These are phyloP conservation scores for Ophonus ardosiacus DNA, from an alignment of 2,888 invertebrate species.

Conservation along the genomic window DNA sequence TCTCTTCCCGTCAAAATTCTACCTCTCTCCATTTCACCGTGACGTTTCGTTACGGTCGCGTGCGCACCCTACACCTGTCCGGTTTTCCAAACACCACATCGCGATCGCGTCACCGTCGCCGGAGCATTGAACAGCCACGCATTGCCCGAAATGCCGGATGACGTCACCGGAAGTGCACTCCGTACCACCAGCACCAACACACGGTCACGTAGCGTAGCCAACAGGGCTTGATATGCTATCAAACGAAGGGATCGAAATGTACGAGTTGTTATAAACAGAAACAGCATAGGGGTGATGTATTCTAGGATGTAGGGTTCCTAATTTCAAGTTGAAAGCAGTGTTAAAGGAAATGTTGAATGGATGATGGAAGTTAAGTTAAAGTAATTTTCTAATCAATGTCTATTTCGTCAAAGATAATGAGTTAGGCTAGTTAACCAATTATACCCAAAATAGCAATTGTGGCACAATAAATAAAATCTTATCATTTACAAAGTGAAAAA, in stretches of 20 bases:
- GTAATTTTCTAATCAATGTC: too few species aligned
- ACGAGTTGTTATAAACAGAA: background rate
- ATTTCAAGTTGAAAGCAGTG: too few species aligned
- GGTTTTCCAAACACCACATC: background rate
- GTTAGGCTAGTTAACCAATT: too few species aligned
- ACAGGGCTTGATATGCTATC: background rate
- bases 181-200: background rate
- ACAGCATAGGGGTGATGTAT: background rate
- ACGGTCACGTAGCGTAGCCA: slow-evolving; percentile 8
- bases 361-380: too few species aligned
- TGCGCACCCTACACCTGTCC: slow-evolving; percentile 31
- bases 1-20: background rate
- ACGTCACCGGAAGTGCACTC: slow-evolving; percentile 42
- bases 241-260: background rate
- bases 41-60: slow-evolving; percentile 12
- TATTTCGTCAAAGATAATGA: too few species aligned
- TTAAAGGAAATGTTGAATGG: too few species aligned
- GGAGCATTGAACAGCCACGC: background rate
- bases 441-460: too few species aligned
- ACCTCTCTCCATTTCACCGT: background rate
- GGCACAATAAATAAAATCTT: too few species aligned
- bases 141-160: slow-evolving; percentile 14
- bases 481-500: too few species aligned
- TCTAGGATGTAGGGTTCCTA: background rate
- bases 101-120: background rate